phyloP scores from a whole-genome alignment of 2,113 vertebrate genomes.

The Heterotilapia buettikoferi region DNA sequence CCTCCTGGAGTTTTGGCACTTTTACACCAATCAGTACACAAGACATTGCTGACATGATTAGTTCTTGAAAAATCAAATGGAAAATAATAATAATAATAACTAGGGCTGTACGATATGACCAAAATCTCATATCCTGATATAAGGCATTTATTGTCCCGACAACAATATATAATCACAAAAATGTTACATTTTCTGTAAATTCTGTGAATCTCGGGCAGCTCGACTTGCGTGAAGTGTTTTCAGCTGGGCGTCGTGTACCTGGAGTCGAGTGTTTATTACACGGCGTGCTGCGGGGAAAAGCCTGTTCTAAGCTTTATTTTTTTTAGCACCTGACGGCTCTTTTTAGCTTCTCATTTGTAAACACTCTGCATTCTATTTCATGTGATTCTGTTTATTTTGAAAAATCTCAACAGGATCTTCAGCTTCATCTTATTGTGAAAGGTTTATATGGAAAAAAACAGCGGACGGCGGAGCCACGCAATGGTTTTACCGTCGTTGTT shows the following conservation, averaged over 20 bases:
- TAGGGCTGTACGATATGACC: neutral
- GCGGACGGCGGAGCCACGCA: neutral
- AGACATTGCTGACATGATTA: neutral
- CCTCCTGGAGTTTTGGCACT: neutral
- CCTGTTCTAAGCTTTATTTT: fast-evolving
- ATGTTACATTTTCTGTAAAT: neutral
- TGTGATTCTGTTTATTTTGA: neutral
- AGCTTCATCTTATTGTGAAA: neutral
- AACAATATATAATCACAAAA: neutral
- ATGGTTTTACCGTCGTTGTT: neutral
- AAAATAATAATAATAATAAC: neutral
- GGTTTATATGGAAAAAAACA: neutral
- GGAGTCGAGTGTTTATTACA: fast-evolving
- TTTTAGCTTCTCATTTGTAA: neutral
- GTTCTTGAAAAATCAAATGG: neutral
- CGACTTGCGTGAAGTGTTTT: neutral
- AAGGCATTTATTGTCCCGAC: neutral
- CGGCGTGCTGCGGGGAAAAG: neutral
- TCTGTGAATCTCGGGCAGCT: neutral
- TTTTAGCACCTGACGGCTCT: neutral
- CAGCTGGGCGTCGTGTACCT: fast-evolving
- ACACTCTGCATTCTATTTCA: neutral
- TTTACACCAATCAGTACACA: neutral
- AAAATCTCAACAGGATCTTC: neutral
- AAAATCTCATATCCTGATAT: neutral